These are phyloP conservation scores for Myotis daubentonii DNA, from an alignment of 2,797 vertebrate genomes.

Conservation along the genomic window DNA sequence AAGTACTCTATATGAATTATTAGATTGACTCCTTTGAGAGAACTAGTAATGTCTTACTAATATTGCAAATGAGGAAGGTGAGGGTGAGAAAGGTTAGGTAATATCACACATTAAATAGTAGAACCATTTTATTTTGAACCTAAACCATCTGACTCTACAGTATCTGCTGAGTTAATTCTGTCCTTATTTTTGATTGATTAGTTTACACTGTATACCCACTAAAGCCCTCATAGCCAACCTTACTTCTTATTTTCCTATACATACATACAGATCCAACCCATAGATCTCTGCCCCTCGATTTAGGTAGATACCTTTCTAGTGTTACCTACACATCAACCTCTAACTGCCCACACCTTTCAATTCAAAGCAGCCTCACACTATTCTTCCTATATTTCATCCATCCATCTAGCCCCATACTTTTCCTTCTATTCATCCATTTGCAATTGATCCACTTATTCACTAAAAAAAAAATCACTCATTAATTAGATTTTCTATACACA, in stretches of 20 bases:
- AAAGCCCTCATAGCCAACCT: background rate
- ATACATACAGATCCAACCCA: background rate
- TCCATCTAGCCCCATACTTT: background rate
- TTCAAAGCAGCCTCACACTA: background rate
- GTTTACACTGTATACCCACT: background rate
- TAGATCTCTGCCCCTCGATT: background rate
- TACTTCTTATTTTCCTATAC: background rate
- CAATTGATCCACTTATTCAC: background rate
- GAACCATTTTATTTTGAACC: background rate
- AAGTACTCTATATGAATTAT: background rate
- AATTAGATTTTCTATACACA: background rate
- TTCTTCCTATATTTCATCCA: background rate
- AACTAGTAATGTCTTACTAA: background rate
- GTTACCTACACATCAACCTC: background rate
- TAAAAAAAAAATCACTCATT: conserved; percentile 9
- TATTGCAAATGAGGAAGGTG: background rate
- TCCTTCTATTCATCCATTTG: background rate
- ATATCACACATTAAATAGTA: background rate
- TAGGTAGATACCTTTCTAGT: background rate
- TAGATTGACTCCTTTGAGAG: background rate
- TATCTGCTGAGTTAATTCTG: background rate
- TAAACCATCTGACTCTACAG: background rate
- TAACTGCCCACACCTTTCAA: background rate
- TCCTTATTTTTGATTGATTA: background rate
- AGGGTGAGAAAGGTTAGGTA: background rate